Base-by-base conservation (phyloP, 2,113 vertebrate genomes). In the Ciconia boyciana region DNA sequence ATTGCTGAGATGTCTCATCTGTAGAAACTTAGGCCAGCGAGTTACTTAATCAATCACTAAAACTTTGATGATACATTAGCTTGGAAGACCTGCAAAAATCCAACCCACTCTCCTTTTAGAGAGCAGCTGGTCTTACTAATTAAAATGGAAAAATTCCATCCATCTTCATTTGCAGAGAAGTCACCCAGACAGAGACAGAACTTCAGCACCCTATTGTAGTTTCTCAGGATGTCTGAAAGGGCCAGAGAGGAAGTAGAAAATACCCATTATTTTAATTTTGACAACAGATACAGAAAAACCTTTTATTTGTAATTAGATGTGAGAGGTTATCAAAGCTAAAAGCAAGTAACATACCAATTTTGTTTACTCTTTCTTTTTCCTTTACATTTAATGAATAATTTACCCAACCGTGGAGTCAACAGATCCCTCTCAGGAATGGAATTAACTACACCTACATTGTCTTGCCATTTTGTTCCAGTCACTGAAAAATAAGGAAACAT, bases 321-420 rank as follows among this genome's bases (percentile, higher is more conserved):
- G 98, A 98, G 98, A 97, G 95, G 97, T 98, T 98, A 98, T 97
- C 98, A 98, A 98, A 99, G 97, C 97, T 98, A 98, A 98, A 97
- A 98, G 95, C 96, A 98, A 98, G 97, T 98, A 98, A 98, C 96
- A 97, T 91, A 96, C 97, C 96, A 97, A 97, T 98, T 98, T 96
- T 93, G 11, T 88, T 97, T 97, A 98, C 93, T 98, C 97, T 97
- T 95, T 97, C 94, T 97, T 96, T 96, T 96, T 95, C 70, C 91
- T 98, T 66, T 98, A 95, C 68, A 96, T 97, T 95, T 95, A 97
- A 95, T 96, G 94, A 99, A 98, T 98, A 98, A 98, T 98, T 98
- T 98, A 98, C 97, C 88, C 81, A 93, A 92, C 96, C 71, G 60
- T 83, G 94, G 95, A 93, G 89, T 97, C 90, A 97, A 98, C 88